Base-by-base conservation (phyloP, 1,140 invertebrate species). In the Dolichoris vasculosae region DNA sequence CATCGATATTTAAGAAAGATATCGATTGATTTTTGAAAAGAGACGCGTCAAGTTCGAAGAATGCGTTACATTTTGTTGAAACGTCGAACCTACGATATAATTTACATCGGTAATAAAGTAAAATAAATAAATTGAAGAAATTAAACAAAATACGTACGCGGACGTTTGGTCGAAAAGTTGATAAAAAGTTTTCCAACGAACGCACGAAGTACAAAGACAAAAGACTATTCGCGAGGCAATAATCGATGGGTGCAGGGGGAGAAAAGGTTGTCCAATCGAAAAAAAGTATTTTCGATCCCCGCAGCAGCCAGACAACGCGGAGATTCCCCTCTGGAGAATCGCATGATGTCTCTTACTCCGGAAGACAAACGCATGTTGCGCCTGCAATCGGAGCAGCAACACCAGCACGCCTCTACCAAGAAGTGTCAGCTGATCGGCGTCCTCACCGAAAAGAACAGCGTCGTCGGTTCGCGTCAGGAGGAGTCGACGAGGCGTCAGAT, bases 401-500 rank as follows among this genome's bases (percentile, higher is more conserved):
- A 55, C 8, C 43, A 38, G 30, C 76, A 78, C 1, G 13, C 1
- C n/a, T n/a, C n/a, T 7, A 7, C 43, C 8, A 69, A 73, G 17
- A 85, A 82, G 55, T 76, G 84, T 15, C 84, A 85, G 55, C 85
- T 89, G 77, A 89, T 90, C 40, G 88, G 87, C 43, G 85, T 90
- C 80, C 86, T 90, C 40, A 89, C 87, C 2, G 90, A 91, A 78
- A 86, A 87, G n/a, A 80, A 79, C 67, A 55, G 32, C 17, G 83
- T 40, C 17, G 83, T 40, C 23, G 32, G 11, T 3, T 0, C 30
- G 8, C 13, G 71, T 2, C 59, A 83, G 35, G 88, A 88, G 55
- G 83, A 90, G 51, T 84, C 83, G 51, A 35, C 46, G 15, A 88
- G 87, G 71, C 92, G 89, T 40, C 88, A 83, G 23, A 87, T 91